Percentiles rank a stretch among this genome's conserved stretches.
Conservation (phyloP, 2,797 vertebrate genomes). For the Chelon labrosus region DNA sequence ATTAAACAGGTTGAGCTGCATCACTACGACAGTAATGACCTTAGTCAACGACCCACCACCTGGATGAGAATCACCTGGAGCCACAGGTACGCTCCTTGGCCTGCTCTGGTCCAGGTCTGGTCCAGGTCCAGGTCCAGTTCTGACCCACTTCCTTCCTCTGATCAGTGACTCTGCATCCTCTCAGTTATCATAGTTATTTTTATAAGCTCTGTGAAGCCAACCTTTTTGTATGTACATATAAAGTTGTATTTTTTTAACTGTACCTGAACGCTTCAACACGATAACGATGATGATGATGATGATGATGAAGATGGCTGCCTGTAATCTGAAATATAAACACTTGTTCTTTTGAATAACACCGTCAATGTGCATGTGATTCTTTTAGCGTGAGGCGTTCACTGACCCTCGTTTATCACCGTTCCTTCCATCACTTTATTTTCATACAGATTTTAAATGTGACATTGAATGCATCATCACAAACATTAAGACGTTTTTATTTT, state of each 20-base stretch:
- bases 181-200: conserved; percentile 68
- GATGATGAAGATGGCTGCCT: conserved; percentile 47
- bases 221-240: conserved; percentile 81
- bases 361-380: conserved; percentile 11
- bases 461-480: too few species aligned
- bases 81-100: not conserved
- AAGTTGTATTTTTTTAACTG: conserved; percentile 83
- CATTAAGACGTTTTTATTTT: too few species aligned
- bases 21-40: too few species aligned
- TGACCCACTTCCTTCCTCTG: not conserved
- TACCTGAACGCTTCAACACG: conserved; percentile 58
- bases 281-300: conserved; percentile 24
- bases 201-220: conserved; percentile 64
- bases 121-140: not conserved
- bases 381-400: not conserved
- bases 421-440: too few species aligned
- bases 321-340: conserved; percentile 67
- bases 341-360: conserved; percentile 47
- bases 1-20: too few species aligned
- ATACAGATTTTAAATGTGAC: too few species aligned
- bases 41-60: too few species aligned
- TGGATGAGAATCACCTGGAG: not conserved
- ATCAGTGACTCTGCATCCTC: conserved; percentile 10
- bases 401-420: too few species aligned
- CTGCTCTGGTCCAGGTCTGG: too few species aligned